Evolutionary conservation across 2,888 invertebrate species (phyloP), one percentile per base, ranked within the genome.

Genomic region (Drosophila recens): DNA sequence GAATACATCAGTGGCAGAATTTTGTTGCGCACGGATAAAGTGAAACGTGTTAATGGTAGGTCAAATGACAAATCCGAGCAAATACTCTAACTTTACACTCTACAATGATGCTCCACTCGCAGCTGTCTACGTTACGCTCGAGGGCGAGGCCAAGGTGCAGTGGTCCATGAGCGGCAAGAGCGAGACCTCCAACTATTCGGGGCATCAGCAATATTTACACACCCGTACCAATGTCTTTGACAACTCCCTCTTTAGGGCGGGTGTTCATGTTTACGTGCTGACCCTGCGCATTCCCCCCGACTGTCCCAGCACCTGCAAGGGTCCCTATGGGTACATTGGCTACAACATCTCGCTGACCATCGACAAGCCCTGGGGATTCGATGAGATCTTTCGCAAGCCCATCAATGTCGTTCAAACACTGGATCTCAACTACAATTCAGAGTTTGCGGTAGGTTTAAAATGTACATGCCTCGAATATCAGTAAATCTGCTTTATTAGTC

Each of bases 321-420:
- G 96, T 2, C 94, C 95, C 83, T 93, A 93, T 92, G 96, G 97
- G 0, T 94, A 95, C 86, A 94, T 98, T 30, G 94, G 96, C 34
- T 98, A 97, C 90, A 95, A 95, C 4, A 94, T 97, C 9, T 96
- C 96, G 89, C 95, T 96, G 20, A 95, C 94, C 4, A 93, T 97
- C 20, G 97, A 97, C 90, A 94, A 96, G 33, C 97, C 97, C 13
- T 97, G 96, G 96, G 96, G 96, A 85, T 96, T 96, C 91, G 86
- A 91, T 66, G 91, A 91, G 72, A 70, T 90, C 46, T 91, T 91
- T 49, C 85, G 89, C 34, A 91, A 91, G 59, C 89, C 90, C 13
- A 97, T 97, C 86, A 96, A 95, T 54, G 95, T 98, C 13, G 94
- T 96, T 62, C 95, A 96, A 76, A 94, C 95, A 2, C 93, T 97